Evolutionary conservation across 2,113 vertebrate genomes (phyloP).

Genomic region (Pedionomus torquatus): DNA sequence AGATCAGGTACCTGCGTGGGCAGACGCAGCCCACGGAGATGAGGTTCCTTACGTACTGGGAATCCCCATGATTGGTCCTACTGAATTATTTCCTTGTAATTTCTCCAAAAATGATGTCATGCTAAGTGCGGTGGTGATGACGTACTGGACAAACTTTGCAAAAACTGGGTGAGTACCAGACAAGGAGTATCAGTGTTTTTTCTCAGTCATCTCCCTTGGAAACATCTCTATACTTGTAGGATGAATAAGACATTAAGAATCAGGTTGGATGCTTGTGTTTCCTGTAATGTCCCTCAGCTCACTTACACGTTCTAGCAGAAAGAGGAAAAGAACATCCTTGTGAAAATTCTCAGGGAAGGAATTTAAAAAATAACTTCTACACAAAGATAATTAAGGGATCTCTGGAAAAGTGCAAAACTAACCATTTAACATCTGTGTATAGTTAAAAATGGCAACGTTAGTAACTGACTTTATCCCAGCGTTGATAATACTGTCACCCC

Average conservation of each 20-base stretch:
- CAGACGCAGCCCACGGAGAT: conserved; percentile 95
- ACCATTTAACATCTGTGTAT: neutral
- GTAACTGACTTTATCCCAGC: neutral
- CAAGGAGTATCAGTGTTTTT: neutral
- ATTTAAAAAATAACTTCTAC: neutral
- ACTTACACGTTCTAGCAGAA: neutral
- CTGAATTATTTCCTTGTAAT: conserved; percentile 98
- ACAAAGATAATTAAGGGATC: neutral
- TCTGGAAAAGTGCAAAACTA: neutral
- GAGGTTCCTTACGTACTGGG: conserved; percentile 97
- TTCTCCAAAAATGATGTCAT: conserved; percentile 99
- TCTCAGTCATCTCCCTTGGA: neutral
- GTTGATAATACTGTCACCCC: neutral
- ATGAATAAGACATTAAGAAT: neutral
- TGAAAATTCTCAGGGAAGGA: rapidly evolving
- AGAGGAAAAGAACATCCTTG: neutral
- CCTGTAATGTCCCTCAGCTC: neutral
- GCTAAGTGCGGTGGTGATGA: conserved; percentile 99
- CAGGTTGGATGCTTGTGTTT: neutral
- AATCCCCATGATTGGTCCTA: conserved; percentile 97
- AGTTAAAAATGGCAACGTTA: neutral
- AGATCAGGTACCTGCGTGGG: conserved; percentile 97
- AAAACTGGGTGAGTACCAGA: conserved; percentile 91
- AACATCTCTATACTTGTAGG: neutral
- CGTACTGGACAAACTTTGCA: conserved; percentile 99